phyloP scores from a whole-genome alignment of 2,113 vertebrate species.

The Nothoprocta perdicaria region DNA sequence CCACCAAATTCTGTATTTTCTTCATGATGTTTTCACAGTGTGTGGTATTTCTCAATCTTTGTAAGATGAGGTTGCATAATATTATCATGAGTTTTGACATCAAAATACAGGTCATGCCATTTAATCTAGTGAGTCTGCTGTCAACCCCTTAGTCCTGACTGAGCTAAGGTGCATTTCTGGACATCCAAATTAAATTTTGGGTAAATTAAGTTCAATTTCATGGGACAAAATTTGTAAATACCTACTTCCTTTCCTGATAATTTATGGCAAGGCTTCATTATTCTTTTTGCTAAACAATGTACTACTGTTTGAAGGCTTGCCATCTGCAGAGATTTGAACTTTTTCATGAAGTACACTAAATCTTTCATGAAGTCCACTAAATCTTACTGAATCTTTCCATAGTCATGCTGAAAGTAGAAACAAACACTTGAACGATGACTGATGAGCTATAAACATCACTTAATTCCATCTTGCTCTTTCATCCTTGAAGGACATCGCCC shows the following conservation, averaged over 20 bases:
- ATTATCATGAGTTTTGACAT: not conserved
- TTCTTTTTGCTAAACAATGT: not conserved
- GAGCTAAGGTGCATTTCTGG: not conserved
- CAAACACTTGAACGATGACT: not conserved
- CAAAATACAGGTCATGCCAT: not conserved
- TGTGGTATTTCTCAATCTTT: not conserved
- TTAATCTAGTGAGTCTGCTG: not conserved
- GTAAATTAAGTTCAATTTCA: not conserved
- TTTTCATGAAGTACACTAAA: not conserved
- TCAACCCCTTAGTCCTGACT: not conserved
- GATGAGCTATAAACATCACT: not conserved
- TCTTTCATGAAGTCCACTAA: not conserved
- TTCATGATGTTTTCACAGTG: not conserved
- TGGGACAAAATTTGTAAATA: not conserved
- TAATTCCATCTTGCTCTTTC: not conserved
- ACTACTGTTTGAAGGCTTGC: not conserved
- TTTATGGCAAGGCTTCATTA: not conserved
- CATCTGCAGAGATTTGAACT: not conserved
- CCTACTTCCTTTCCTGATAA: not conserved
- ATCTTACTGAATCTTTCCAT: not conserved
- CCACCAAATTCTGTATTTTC: not conserved
- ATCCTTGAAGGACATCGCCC: not conserved
- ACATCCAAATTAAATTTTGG: not conserved
- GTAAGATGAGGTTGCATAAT: not conserved
- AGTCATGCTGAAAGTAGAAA: not conserved